A percentile compares a stretch with the other conserved stretches of the same genome.
These are phyloP conservation scores for Hippoglossus stenolepis DNA, from an alignment of 2,113 vertebrate genomes.

Conservation along the genomic window DNA sequence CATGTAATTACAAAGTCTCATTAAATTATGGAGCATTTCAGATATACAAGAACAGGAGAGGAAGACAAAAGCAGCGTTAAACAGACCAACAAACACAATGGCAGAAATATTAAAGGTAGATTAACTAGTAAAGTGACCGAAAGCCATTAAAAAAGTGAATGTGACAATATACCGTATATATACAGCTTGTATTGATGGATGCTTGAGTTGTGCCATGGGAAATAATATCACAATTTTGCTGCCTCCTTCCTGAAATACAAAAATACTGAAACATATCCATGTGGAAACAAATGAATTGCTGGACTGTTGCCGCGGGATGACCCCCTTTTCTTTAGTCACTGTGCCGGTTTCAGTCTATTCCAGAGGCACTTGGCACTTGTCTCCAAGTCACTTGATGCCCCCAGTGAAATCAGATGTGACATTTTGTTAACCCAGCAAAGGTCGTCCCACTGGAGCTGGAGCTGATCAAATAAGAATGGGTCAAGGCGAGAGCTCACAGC, in stretches of 20 bases:
- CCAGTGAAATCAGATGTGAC: slow-evolving; percentile 68
- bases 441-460: slow-evolving; percentile 45
- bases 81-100: not conserved
- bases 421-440: slow-evolving; percentile 70
- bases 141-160: not conserved
- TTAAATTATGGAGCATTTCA: slow-evolving; percentile 10
- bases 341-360: slow-evolving; percentile 36
- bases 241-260: not conserved
- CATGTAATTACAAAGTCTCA: slow-evolving; percentile 13
- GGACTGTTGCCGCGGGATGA: not conserved
- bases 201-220: not conserved
- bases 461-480: slow-evolving; percentile 63
- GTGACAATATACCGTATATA: not conserved
- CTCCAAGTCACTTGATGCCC: slow-evolving; percentile 60
- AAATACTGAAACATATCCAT: not conserved
- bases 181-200: not conserved
- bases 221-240: not conserved
- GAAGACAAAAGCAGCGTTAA: not conserved
- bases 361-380: slow-evolving; percentile 38
- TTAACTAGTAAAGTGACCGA: not conserved
- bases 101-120: not conserved
- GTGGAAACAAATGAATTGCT: not conserved
- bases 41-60: not conserved
- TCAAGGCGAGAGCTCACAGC: slow-evolving; percentile 13
- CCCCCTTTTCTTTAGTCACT: slow-evolving; percentile 28